These are phyloP conservation scores for Babyrousa celebensis DNA, from an alignment of 2,797 vertebrate species.

Conservation along the genomic window DNA sequence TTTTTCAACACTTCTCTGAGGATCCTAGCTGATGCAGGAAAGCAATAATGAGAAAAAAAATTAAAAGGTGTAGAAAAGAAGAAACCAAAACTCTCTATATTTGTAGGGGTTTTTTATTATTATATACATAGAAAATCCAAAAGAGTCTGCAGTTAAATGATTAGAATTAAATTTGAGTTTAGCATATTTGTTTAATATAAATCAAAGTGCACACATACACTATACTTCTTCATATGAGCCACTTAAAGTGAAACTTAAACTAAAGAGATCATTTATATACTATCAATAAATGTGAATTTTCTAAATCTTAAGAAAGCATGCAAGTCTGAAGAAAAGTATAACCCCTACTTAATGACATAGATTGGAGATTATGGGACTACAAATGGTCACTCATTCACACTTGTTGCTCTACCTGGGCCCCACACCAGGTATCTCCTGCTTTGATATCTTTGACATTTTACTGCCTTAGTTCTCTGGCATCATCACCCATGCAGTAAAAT, in stretches of 20 bases:
- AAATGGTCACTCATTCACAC: not conserved
- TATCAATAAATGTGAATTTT: not conserved
- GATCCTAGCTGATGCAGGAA: not conserved
- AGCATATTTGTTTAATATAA: not conserved
- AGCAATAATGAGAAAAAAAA: not conserved
- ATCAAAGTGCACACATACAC: not conserved
- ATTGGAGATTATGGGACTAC: not conserved
- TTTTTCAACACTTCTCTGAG: not conserved
- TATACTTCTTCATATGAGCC: not conserved
- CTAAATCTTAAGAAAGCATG: not conserved
- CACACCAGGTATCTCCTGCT: not conserved
- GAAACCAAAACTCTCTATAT: not conserved
- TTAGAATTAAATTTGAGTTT: not conserved
- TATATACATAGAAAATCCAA: not conserved
- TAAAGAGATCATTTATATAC: not conserved
- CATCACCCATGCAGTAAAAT: not conserved
- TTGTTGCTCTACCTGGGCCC: fast-evolving
- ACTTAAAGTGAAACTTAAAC: not conserved
- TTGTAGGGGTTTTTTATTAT: not conserved
- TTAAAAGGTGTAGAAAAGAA: not conserved
- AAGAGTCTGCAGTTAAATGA: not conserved
- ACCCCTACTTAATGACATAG: not conserved
- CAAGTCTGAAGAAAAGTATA: not conserved
- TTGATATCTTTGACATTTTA: too few species aligned
- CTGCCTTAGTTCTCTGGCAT: not conserved